These are phyloP conservation scores for Leucopternis melanops DNA, from an alignment of 2,113 vertebrate species.

Conservation along the genomic window DNA sequence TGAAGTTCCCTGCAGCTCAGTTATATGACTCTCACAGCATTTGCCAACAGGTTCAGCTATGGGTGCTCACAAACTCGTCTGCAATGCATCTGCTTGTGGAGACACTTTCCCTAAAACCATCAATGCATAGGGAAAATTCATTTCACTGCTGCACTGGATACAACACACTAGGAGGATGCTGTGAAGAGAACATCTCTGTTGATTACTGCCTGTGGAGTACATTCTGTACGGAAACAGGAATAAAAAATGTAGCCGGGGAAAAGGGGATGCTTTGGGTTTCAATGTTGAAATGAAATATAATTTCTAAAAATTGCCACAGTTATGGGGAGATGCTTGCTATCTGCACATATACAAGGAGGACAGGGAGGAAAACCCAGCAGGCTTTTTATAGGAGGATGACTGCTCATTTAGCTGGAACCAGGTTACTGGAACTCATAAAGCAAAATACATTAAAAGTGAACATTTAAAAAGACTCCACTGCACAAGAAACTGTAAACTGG, in stretches of 20 bases:
- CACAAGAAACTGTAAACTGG: not conserved
- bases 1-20: not conserved
- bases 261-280: not conserved
- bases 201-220: rapidly evolving
- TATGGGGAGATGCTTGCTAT: not conserved
- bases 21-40: not conserved
- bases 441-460: not conserved
- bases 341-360: not conserved
- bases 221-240: not conserved
- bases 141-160: not conserved
- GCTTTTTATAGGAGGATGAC: not conserved
- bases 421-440: not conserved
- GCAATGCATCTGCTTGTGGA: not conserved
- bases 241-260: not conserved
- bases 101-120: not conserved
- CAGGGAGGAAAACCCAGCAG: not conserved
- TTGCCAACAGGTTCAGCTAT: not conserved
- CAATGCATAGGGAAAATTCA: rapidly evolving
- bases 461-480: not conserved
- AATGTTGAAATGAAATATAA: not conserved
- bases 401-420: not conserved
- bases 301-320: not conserved
- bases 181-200: not conserved
- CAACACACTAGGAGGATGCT: not conserved
- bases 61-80: not conserved